These are phyloP conservation scores for Silurus glanis DNA, from an alignment of 2,113 vertebrate genomes.

Conservation along the genomic window DNA sequence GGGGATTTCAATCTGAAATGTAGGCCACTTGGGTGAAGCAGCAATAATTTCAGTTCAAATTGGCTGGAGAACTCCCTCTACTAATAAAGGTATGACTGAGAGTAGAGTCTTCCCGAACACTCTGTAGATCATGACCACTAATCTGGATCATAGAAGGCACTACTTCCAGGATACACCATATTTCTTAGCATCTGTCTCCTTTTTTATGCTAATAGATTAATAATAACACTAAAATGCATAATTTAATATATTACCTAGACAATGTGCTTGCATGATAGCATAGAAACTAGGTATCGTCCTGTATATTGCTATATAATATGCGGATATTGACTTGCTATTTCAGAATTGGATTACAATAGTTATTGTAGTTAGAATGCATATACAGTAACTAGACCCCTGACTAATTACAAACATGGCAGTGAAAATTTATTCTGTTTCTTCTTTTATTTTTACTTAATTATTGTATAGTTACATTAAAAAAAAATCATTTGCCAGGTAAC, in stretches of 20 bases:
- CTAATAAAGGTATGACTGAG: slow-evolving; percentile 16
- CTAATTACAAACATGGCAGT: too few species aligned
- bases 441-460: too few species aligned
- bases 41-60: slow-evolving; percentile 62
- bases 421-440: too few species aligned
- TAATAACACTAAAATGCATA: not conserved
- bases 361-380: not conserved
- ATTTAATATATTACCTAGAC: not conserved
- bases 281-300: not conserved
- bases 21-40: slow-evolving; percentile 27
- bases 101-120: not conserved
- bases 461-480: too few species aligned
- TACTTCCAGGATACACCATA: not conserved
- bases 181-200: not conserved
- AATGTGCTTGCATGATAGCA: not conserved
- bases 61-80: slow-evolving; percentile 40
- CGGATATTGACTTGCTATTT: not conserved
- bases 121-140: not conserved
- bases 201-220: not conserved
- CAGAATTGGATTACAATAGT: not conserved
- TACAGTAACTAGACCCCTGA: too few species aligned
- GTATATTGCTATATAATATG: not conserved
- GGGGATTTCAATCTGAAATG: slow-evolving; percentile 44
- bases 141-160: not conserved
- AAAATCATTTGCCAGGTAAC: too few species aligned